Evolutionary conservation across 2,797 vertebrate species (phyloP).

Genomic region (Falco berigora): DNA sequence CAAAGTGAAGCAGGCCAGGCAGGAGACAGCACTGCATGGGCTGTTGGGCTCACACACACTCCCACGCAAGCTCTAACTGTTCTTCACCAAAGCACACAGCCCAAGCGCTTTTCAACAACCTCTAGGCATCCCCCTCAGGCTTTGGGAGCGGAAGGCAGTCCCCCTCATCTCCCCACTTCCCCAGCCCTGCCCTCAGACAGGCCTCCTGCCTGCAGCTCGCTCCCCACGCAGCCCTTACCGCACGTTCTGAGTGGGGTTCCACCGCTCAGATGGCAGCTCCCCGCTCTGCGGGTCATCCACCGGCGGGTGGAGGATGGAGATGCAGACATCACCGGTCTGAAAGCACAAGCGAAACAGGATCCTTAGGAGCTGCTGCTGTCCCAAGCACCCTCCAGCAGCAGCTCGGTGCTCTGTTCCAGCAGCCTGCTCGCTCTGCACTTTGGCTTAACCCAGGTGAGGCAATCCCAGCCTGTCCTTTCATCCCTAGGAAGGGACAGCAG

Average conservation of each 20-base stretch:
- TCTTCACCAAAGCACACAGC: background rate
- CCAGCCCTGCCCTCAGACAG: background rate
- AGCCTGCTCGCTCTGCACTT: background rate
- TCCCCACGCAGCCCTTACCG: conserved; percentile 69
- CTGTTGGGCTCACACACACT: background rate
- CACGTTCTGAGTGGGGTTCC: conserved; percentile 96
- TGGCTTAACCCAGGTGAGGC: background rate
- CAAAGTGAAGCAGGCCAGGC: background rate
- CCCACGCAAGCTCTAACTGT: background rate
- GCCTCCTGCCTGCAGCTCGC: background rate
- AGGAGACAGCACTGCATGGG: background rate
- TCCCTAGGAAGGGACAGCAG: background rate
- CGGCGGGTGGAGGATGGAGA: conserved; percentile 91
- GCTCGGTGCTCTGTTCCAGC: background rate
- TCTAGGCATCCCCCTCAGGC: background rate
- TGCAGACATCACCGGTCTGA: conserved; percentile 92
- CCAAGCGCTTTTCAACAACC: background rate
- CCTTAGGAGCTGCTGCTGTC: background rate
- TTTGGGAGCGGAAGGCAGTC: background rate
- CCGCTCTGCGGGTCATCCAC: conserved; percentile 94
- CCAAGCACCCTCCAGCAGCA: background rate
- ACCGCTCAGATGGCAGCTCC: conserved; percentile 89
- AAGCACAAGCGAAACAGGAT: background rate
- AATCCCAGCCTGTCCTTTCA: background rate
- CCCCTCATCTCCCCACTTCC: background rate